phyloP scores from a whole-genome alignment of 2,888 invertebrate genomes.

The Operophtera brumata region DNA sequence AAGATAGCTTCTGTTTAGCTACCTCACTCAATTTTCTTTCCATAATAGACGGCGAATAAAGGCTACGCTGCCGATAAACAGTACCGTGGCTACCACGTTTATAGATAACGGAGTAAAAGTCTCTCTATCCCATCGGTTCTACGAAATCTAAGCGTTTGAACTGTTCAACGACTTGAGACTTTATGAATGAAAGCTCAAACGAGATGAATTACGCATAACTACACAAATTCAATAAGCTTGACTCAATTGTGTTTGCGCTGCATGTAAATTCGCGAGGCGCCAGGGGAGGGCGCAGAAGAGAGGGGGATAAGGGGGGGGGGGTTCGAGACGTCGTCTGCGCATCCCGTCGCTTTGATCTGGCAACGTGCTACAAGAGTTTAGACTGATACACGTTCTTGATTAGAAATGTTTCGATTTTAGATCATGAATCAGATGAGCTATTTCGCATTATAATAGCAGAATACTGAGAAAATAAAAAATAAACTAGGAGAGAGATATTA shows the following conservation, averaged over 20 bases:
- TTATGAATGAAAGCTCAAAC: constrained; percentile 18
- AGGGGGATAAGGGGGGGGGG: constrained; percentile 29
- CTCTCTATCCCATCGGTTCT: not conserved
- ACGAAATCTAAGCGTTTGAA: not conserved
- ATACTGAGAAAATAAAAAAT: too few relatives aligned
- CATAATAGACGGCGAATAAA: too few relatives aligned
- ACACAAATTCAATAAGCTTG: constrained; percentile 28
- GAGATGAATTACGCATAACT: constrained; percentile 14
- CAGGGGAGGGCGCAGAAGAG: constrained; percentile 30
- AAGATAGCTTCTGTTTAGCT: too few relatives aligned
- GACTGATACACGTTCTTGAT: constrained; percentile 22
- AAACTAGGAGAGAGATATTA: too few relatives aligned
- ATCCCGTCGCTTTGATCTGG: constrained; percentile 72
- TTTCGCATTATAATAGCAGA: not conserved
- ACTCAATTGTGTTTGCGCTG: constrained; percentile 23
- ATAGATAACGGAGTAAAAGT: too few relatives aligned
- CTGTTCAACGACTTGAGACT: not conserved
- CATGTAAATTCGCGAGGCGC: constrained; percentile 30
- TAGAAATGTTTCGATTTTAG: constrained; percentile 13
- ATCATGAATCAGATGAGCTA: not conserved
- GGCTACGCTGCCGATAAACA: too few relatives aligned
- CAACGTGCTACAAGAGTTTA: constrained; percentile 16
- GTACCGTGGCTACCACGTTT: too few relatives aligned
- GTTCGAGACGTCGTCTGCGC: constrained; percentile 75
- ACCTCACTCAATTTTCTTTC: too few relatives aligned